phyloP scores from a whole-genome alignment of 2,888 invertebrate species.

The Acronicta alni region DNA sequence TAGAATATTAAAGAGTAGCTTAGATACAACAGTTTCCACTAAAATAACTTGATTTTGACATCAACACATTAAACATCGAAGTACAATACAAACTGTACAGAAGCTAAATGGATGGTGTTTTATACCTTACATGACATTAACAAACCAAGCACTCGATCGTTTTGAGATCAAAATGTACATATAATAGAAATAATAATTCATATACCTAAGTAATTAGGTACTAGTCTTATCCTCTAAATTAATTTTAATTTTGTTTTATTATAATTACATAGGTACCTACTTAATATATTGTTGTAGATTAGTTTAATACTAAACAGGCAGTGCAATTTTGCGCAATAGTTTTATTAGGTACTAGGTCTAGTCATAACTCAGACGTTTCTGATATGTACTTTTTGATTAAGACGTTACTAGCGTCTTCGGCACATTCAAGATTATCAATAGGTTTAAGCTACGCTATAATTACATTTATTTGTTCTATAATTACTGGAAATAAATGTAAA shows the following conservation, averaged over 20 bases:
- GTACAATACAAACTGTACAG: constrained; percentile 85
- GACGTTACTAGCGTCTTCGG: constrained; percentile 50
- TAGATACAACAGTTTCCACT: constrained; percentile 27
- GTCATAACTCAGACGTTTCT: constrained; percentile 74
- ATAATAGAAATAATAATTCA: constrained; percentile 70
- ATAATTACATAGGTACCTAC: constrained; percentile 57
- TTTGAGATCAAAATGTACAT: constrained; percentile 89
- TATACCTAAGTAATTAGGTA: no score
- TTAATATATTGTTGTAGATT: constrained; percentile 62
- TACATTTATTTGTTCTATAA: constrained; percentile 4
- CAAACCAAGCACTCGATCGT: constrained; percentile 85
- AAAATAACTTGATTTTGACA: constrained; percentile 39
- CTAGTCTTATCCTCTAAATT: constrained; percentile 37
- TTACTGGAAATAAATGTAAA: constrained; percentile 15
- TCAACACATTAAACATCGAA: constrained; percentile 70
- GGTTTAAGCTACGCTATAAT: constrained; percentile 11
- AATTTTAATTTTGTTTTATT: constrained; percentile 62
- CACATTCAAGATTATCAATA: constrained; percentile 27
- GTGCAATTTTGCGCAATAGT: constrained; percentile 84
- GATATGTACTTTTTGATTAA: constrained; percentile 77
- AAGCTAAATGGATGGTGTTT: constrained; percentile 88
- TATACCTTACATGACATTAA: constrained; percentile 86
- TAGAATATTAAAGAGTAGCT: constrained; percentile 17
- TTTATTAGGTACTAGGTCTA: constrained; percentile 65
- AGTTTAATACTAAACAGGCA: constrained; percentile 84